Conservation (phyloP, 2,113 vertebrate species). For the Archocentrus centrarchus region DNA sequence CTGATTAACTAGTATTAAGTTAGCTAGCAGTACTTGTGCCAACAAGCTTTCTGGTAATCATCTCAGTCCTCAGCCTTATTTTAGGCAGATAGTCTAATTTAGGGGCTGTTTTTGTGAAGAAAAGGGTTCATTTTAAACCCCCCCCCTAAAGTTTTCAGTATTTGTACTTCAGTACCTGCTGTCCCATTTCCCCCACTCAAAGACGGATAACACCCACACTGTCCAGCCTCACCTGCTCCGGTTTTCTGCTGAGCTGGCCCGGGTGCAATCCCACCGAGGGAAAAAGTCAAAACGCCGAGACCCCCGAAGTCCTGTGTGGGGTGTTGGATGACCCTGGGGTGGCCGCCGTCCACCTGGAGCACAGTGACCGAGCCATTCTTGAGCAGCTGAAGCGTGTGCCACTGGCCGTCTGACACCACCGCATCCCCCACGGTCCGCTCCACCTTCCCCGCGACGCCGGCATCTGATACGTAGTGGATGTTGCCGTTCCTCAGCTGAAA, state of each 20-base stretch:
- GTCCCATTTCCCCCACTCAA: neutral
- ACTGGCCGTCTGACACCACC: conserved; percentile 89
- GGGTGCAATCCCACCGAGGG: conserved; percentile 90
- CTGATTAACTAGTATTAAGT: too few relatives aligned
- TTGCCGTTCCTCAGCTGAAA: conserved; percentile 91
- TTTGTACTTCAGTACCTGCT: neutral
- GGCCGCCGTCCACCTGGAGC: conserved; percentile 82
- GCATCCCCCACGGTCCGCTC: conserved; percentile 89
- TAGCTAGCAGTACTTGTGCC: too few relatives aligned
- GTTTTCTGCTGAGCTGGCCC: conserved; percentile 83
- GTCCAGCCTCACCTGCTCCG: conserved; percentile 81
- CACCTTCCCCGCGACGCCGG: conserved; percentile 92
- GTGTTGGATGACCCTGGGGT: conserved; percentile 83
- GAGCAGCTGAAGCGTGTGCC: conserved; percentile 88
- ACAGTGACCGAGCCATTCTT: conserved; percentile 87
- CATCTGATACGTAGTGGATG: conserved; percentile 91
- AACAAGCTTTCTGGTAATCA: too few relatives aligned
- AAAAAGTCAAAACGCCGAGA: conserved; percentile 87
- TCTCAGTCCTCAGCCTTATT: too few relatives aligned
- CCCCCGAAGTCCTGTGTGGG: conserved; percentile 94
- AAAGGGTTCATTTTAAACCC: neutral
- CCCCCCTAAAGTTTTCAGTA: neutral
- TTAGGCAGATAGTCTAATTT: too few relatives aligned
- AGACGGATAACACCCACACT: neutral
- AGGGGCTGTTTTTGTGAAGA: neutral